Evolutionary conservation across 2,113 vertebrate genomes (phyloP).

Genomic region (Dipodomys ordii): DNA sequence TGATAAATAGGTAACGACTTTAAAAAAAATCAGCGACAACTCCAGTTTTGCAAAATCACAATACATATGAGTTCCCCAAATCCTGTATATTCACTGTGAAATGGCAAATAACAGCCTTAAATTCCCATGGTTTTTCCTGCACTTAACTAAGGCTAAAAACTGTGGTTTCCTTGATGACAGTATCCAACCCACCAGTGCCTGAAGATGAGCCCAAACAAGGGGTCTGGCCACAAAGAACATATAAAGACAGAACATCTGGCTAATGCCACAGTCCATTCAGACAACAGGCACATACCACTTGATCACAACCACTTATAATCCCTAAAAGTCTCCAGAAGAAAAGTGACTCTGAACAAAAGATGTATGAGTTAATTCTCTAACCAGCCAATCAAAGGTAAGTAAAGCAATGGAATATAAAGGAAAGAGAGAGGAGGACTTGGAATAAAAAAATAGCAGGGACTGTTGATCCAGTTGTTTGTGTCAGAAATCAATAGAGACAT

Average conservation of each 20-base stretch:
- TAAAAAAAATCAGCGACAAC: neutral
- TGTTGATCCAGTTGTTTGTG: conserved; percentile 72
- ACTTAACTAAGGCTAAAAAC: neutral
- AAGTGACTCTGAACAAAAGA: conserved; percentile 54
- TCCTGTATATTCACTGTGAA: neutral
- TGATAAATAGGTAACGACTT: neutral
- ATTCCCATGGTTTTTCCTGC: conserved; percentile 22
- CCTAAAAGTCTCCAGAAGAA: neutral
- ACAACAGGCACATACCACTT: neutral
- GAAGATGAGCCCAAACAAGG: conserved; percentile 26
- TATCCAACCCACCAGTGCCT: neutral
- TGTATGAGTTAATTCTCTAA: conserved; percentile 15
- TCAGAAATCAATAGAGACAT: conserved; percentile 78
- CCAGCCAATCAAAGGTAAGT: conserved; percentile 58
- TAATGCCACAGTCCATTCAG: neutral
- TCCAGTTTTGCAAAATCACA: conserved; percentile 30
- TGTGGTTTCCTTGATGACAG: neutral
- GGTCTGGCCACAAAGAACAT: neutral
- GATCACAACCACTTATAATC: neutral
- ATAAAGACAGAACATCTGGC: conserved; percentile 31
- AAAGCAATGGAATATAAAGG: conserved; percentile 47
- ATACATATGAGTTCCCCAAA: neutral
- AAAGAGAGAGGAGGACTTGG: conserved; percentile 21
- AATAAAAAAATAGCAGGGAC: conserved; percentile 72
- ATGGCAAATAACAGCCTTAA: neutral